Base-by-base conservation (phyloP, 2,113 vertebrate genomes). In the Hyperopisus bebe region DNA sequence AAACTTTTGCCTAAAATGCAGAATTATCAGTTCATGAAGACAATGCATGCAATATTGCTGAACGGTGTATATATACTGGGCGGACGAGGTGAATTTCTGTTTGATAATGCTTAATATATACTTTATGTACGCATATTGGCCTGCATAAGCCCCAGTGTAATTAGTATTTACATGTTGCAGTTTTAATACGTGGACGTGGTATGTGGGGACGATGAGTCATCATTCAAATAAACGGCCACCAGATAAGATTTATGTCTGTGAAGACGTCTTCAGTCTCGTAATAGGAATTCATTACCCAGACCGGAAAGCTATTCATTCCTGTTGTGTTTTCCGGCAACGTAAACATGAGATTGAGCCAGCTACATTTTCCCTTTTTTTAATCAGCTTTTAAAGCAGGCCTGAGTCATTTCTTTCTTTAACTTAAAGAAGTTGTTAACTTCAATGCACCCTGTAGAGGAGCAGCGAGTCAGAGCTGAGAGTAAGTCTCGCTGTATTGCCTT, bases 401-500 rank as follows among this genome's bases (percentile, higher is more conserved):
- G 82, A 84, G 82, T 84, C 42, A 47, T 24, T 46, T 24, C 44
- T 47, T n/a, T 84, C 21, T 84, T 11, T 9, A 47, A 84, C 82
- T 46, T 84, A 47, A 84, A 80, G 11, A 42, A 80, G 74, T 47
- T 84, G 21, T 47, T 84, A 47, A 84, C 35, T 39, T 35, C 70
- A 35, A 39, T 39, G 35, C 1, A 15, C 17, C 74, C 35, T 80
- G 35, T 17, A 19, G 31, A 84, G 39, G 44, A 84, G 42, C 39
- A n/a, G 21, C 24, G 21, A 47, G 19, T 47, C 10, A 47, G 44
- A 21, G 8, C 94, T 95, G 88, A 90, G 90, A 91, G 92, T 95
- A 94, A 95, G 95, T 95, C 97, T 96, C 96, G 91, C 51, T 89
- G 92, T 92, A 84, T 27, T 17, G 39, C 80, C 17, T n/a, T n/a